These are phyloP conservation scores for Porites cylindrica DNA, from an alignment of 92 coral and sea anemone species.

Conservation along the genomic window DNA sequence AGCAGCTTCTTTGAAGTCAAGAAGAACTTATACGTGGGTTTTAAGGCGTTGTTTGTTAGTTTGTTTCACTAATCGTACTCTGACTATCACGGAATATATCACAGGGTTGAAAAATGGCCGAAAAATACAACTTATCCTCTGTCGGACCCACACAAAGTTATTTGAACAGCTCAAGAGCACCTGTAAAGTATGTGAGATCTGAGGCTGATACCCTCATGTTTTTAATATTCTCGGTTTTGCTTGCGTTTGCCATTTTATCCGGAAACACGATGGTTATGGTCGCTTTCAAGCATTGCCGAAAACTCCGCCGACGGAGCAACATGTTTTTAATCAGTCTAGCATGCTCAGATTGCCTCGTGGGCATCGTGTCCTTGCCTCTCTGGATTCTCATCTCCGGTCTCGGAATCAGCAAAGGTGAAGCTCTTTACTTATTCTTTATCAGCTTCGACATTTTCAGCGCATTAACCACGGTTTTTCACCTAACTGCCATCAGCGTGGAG, in stretches of 20 bases:
- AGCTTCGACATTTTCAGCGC: conserved; percentile 85
- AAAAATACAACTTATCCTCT: background rate
- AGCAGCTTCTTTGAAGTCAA: background rate
- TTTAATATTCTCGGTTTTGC: conserved; percentile 46
- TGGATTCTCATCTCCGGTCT: conserved; percentile 57
- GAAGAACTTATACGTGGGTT: background rate
- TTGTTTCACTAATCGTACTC: background rate
- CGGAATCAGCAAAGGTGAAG: conserved; percentile 53
- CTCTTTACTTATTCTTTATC: conserved; percentile 58
- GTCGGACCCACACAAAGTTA: too few relatives aligned
- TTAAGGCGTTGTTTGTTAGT: background rate
- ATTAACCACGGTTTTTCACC: conserved; percentile 77
- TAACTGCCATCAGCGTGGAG: conserved; percentile 78
- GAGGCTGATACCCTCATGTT: conserved; percentile 18
- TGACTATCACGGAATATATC: background rate
- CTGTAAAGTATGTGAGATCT: conserved; percentile 12
- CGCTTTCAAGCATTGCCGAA: conserved; percentile 38
- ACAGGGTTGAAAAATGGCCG: background rate
- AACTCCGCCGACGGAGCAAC: conserved; percentile 50
- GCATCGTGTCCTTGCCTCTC: conserved; percentile 51
- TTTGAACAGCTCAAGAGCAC: background rate
- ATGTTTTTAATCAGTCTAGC: conserved; percentile 62
- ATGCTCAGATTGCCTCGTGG: conserved; percentile 59
- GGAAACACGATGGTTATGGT: conserved; percentile 58
- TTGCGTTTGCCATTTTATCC: conserved; percentile 44